Percentiles rank a stretch among this genome's conserved stretches.
phyloP scores from a whole-genome alignment of 23 tunicate species.

The Oikopleura vanhoeffeni region DNA sequence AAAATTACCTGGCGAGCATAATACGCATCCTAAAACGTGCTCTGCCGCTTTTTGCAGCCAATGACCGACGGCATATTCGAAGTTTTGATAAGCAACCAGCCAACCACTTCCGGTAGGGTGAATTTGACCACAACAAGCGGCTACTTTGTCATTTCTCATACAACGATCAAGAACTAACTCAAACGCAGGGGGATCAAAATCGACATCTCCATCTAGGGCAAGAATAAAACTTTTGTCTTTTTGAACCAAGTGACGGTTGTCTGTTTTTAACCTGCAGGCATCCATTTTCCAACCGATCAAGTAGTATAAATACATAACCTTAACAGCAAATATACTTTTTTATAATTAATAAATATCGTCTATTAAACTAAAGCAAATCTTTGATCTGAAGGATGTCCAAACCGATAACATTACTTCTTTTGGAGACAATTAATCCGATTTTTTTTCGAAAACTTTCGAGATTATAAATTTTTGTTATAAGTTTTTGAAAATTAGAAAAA shows the following conservation, averaged over 20 bases:
- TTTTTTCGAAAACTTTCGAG: too few relatives aligned
- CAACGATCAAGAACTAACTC: conserved; percentile 2
- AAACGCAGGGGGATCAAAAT: conserved; percentile 7
- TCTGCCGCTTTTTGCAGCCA: conserved; percentile 20
- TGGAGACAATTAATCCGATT: too few relatives aligned
- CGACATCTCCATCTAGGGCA: conserved; percentile 20
- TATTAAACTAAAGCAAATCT: too few relatives aligned
- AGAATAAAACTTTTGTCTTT: conserved; percentile 12
- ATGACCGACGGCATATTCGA: conserved; percentile 21
- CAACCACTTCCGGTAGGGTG: conserved; percentile 17
- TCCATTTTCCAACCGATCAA: conserved; percentile 11
- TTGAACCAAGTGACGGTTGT: not conserved
- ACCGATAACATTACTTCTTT: too few relatives aligned
- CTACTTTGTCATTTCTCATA: conserved; percentile 15
- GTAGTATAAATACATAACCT: conserved; percentile 12
- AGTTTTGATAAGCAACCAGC: conserved; percentile 17
- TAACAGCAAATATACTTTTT: too few relatives aligned
- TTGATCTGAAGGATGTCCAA: too few relatives aligned
- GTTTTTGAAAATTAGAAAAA: too few relatives aligned
- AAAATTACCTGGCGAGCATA: conserved; percentile 15
- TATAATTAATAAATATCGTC: too few relatives aligned
- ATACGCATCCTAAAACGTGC: conserved; percentile 17
- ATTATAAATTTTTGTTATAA: too few relatives aligned
- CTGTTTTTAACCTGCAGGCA: not conserved
- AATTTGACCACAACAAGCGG: conserved; percentile 17